phyloP scores from a whole-genome alignment of 2,888 invertebrate genomes.

The Drosophila nr. perissopoda region DNA sequence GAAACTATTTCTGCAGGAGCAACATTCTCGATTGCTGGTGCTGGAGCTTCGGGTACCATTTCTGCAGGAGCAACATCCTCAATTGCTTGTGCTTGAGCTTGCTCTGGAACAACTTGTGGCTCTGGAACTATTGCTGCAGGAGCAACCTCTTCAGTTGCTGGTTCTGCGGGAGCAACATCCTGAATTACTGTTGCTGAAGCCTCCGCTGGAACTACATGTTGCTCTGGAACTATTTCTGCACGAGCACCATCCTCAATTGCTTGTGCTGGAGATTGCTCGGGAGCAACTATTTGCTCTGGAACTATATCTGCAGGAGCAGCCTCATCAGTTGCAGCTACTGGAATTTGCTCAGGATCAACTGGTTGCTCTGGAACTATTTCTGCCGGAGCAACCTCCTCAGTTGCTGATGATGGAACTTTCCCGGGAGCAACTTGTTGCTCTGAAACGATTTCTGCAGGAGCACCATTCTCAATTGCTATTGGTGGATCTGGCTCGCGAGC shows the following conservation, averaged over 20 bases:
- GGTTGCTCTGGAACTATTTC: no score
- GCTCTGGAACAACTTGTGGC: background rate
- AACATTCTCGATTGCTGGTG: background rate
- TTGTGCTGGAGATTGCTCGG: no score
- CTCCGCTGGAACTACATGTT: no score
- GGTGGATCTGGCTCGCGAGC: background rate
- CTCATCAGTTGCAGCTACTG: background rate
- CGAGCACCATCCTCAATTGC: no score
- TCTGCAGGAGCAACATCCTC: background rate
- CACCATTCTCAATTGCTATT: background rate
- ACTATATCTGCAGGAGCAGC: no score
- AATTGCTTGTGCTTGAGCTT: accelerated
- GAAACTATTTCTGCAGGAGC: background rate
- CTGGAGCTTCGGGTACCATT: background rate
- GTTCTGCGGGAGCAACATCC: no score
- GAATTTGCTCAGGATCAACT: no score
- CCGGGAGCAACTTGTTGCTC: no score
- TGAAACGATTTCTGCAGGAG: background rate
- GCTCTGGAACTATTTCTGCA: no score
- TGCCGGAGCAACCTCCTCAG: background rate
- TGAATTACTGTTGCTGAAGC: no score
- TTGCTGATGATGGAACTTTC: no score
- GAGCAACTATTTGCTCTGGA: no score
- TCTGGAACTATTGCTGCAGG: background rate
- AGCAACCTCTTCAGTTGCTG: background rate